These are phyloP conservation scores for Hyperoplus lanceolatus DNA, from an alignment of 2,797 vertebrate species.

Conservation along the genomic window DNA sequence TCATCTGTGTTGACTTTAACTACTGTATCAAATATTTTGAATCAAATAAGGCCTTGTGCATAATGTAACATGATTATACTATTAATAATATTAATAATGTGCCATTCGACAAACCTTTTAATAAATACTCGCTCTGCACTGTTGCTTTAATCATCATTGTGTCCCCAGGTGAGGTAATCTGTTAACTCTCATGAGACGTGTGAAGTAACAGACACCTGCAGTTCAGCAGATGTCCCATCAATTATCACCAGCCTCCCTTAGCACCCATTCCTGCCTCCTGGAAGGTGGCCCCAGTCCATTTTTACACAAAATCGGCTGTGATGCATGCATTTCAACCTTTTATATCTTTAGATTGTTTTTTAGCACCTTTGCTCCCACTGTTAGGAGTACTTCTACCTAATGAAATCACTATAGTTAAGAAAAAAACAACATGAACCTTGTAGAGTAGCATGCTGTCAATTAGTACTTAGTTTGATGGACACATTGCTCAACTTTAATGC, in stretches of 20 bases:
- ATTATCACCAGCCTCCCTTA: constrained; percentile 76
- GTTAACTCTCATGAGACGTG: constrained; percentile 78
- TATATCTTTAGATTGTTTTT: neutral
- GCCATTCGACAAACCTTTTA: too few relatives aligned
- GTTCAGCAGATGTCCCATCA: constrained; percentile 87
- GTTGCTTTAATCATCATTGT: constrained; percentile 78
- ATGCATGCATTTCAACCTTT: neutral
- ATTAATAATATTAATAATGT: neutral
- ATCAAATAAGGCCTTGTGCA: neutral
- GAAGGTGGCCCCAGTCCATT: constrained; percentile 11
- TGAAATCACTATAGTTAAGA: neutral
- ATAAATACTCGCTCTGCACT: constrained; percentile 29
- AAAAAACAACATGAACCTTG: neutral
- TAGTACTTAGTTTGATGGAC: constrained; percentile 54
- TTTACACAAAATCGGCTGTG: constrained; percentile 9
- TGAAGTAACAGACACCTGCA: constrained; percentile 83
- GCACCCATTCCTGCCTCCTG: constrained; percentile 42
- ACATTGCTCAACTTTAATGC: constrained; percentile 62
- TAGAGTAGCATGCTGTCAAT: constrained; percentile 43
- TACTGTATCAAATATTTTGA: constrained; percentile 8
- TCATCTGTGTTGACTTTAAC: constrained; percentile 11
- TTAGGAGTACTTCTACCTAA: neutral
- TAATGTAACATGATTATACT: constrained; percentile 11
- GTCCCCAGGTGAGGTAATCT: constrained; percentile 82
- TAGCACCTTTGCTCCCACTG: constrained; percentile 19